Conservation (phyloP, 2,888 invertebrate species). For the Liodrosophila aerea region DNA sequence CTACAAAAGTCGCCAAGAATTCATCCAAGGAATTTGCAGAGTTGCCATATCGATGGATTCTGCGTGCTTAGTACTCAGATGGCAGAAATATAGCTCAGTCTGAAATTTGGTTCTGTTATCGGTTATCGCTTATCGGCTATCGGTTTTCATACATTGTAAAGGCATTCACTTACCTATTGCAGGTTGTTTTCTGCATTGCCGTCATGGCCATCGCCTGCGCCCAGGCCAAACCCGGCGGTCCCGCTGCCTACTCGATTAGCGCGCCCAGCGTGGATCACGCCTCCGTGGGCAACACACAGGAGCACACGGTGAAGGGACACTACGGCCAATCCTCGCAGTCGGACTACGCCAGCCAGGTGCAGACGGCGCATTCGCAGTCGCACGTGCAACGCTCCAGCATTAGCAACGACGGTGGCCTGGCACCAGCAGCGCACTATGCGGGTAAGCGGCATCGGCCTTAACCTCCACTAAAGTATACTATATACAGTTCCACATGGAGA, state of each 20-base stretch:
- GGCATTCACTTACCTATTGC: constrained; percentile 10
- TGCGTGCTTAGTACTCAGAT: too few species aligned
- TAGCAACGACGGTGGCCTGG: constrained; percentile 81
- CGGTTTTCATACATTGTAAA: too few species aligned
- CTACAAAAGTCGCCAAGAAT: too few species aligned
- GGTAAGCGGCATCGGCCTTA: too few species aligned
- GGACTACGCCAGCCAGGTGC: constrained; percentile 81
- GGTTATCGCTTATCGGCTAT: too few species aligned
- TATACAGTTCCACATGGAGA: too few species aligned
- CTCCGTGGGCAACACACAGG: constrained; percentile 81
- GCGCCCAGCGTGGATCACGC: constrained; percentile 81
- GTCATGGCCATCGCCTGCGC: constrained; percentile 78
- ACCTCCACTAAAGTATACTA: too few species aligned
- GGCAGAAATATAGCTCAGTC: too few species aligned
- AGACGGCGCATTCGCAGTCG: constrained; percentile 82
- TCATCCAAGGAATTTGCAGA: too few species aligned
- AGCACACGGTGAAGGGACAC: constrained; percentile 82
- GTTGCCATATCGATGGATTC: too few species aligned
- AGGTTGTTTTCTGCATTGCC: constrained; percentile 79
- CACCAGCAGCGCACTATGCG: constrained; percentile 76
- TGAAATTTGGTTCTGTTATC: too few species aligned
- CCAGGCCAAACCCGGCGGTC: constrained; percentile 80
- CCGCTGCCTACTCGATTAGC: constrained; percentile 82
- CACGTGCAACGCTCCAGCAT: constrained; percentile 82
- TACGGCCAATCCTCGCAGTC: constrained; percentile 82